phyloP scores from a whole-genome alignment of 2,113 vertebrate species.

The Eulacestoma nigropectus region DNA sequence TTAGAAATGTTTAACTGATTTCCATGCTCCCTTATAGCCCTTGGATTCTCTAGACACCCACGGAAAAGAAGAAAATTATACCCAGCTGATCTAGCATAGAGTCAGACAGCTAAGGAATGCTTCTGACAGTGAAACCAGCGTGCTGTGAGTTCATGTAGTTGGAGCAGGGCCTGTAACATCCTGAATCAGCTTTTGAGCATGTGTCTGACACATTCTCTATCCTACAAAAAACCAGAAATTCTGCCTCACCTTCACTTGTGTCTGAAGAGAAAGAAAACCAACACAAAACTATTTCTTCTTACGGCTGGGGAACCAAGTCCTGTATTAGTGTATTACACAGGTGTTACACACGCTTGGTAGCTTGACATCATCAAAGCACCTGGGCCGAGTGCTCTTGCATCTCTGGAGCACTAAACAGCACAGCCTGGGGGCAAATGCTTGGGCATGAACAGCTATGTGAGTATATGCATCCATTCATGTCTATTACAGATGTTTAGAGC shows the following conservation, averaged over 20 bases:
- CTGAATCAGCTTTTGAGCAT: background rate
- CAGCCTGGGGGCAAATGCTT: background rate
- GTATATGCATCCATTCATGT: too few species aligned
- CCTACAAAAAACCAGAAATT: background rate
- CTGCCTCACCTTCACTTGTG: background rate
- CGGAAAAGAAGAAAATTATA: background rate
- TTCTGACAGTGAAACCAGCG: background rate
- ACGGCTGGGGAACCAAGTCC: background rate
- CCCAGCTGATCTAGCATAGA: background rate
- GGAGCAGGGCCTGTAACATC: background rate
- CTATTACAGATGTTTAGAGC: background rate
- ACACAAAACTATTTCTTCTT: background rate
- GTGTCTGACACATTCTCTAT: background rate
- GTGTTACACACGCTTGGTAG: background rate
- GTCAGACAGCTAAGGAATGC: background rate
- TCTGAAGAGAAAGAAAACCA: background rate
- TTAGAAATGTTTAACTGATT: background rate
- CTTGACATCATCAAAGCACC: background rate
- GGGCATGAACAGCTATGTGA: background rate
- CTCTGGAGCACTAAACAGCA: background rate
- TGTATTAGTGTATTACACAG: background rate
- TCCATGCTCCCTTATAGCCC: background rate
- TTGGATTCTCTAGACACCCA: background rate
- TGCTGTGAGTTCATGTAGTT: background rate
- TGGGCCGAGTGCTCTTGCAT: background rate